Evolutionary conservation across 2,888 invertebrate species (phyloP), one percentile per base, ranked within the genome.

Genomic region (Nephrotoma appendiculata): DNA sequence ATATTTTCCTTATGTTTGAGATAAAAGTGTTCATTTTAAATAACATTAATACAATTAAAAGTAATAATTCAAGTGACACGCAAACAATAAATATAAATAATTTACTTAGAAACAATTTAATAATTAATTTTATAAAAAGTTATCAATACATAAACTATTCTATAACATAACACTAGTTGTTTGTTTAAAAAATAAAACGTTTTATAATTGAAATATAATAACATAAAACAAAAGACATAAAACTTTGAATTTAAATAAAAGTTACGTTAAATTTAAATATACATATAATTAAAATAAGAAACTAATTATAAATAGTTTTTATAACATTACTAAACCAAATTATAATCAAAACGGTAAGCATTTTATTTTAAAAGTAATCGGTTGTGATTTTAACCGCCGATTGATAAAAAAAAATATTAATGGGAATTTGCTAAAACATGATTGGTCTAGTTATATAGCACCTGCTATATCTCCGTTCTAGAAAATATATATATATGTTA

Each of bases 1-100:
- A 71, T 71, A n/a, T 84, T 42, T 84, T 84, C 84, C 84, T n/a
- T 84, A 84, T 84, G 84, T 84, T 84, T 84, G 84, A 84, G 42
- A 84, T 84, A 84, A 84, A 84, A 84, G 84, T 84, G 42, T 84
- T 6, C 42, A 84, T 11, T 84, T 42, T 43, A 2, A 84, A 71
- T 31, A 71, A 6, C 9, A 71, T 71, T 71, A 84, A 84, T 84
- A 42, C 42, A 84, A 84, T 84, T 84, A 84, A 48, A 48, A 48
- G 31, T 84, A 84, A 84, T 12, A 84, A 84, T 71, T 71, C 31
- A 71, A 71, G 71, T 71, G 71, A 6, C 9, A 71, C 19, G 9
- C 71, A 71, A 71, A 19, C 11, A 2, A 71, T 71, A 71, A 71
- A 71, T 5, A 71, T 71, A 71, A 71, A 71, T 31, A 71, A 31